Evolutionary conservation across 2,888 invertebrate genomes (phyloP), one percentile per base, ranked within the genome.

Genomic region (Hirudinaria manillensis): DNA sequence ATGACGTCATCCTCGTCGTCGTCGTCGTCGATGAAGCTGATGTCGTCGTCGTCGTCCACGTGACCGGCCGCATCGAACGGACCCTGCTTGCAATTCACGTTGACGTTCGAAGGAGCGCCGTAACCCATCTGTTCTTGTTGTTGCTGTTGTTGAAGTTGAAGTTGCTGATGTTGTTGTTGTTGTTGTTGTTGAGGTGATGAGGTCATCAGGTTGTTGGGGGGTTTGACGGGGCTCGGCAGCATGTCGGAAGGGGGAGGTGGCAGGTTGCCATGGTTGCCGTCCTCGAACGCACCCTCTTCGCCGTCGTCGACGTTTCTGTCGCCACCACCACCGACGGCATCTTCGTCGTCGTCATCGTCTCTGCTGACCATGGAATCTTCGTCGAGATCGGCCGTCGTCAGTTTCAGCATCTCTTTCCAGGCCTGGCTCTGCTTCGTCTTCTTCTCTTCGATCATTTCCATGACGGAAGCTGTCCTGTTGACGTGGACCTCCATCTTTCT

Each of bases 371-470:
- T 34, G n/a, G 34, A n/a, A 29, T 73, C 73, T 32, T 73, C 73
- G 24, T 73, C 73, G 7, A 56, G 32, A 29, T 73, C 65, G 16
- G 55, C 65, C 3, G 34, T 73, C n/a, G 73, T 65, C 36, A 73
- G 38, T 32, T 73, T 73, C 24, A 75, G 61, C 75, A 75, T 75
- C n/a, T 71, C 72, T 66, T 72, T 71, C 75, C 75, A 75, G 19
- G 75, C 75, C 66, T 75, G 72, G 34, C 75, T 75, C 66, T 75
- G 75, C 65, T 73, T 73, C 21, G 73, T 65, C 27, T 73, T 73
- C 27, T 65, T 56, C 21, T 73, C 73, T 45, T 73, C 73, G 16
- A 73, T 73, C 73, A 73, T 73, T 38, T 73, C 27, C 73, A 73
- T 73, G 29, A 73, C 56, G 3, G 73, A 73, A 7, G 75, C 75